phyloP scores from a whole-genome alignment of 1,140 invertebrate species.

The Drosophila gunungcola region DNA sequence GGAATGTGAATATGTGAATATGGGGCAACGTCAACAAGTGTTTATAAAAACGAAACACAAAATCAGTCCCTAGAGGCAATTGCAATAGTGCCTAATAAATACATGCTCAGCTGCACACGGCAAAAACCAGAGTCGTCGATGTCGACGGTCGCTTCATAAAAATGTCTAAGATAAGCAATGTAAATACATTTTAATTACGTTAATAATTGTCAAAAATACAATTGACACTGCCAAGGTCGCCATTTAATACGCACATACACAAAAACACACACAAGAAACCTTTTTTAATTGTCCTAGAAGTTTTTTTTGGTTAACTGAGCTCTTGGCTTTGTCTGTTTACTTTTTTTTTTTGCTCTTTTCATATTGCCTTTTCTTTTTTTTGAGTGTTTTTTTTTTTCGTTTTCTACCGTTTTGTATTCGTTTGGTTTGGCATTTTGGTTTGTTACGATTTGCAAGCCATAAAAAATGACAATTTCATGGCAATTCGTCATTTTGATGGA shows the following conservation, averaged over 20 bases:
- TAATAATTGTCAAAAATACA: conserved; percentile 83
- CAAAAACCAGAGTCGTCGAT: conserved; percentile 45
- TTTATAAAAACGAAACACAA: conserved; percentile 34
- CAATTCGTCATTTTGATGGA: conserved; percentile 64
- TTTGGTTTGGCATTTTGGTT: conserved; percentile 42
- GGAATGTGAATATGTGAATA: conserved; percentile 54
- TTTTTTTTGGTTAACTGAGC: conserved; percentile 43
- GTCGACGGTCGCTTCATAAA: conserved; percentile 65
- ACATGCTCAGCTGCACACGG: conserved; percentile 74
- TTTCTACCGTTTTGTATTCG: conserved; percentile 21
- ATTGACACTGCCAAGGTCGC: conserved; percentile 80
- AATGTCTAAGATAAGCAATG: conserved; percentile 72
- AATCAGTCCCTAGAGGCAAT: conserved; percentile 21
- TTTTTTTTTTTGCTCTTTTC: conserved; percentile 10
- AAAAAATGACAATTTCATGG: conserved; percentile 36
- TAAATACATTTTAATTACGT: conserved; percentile 84
- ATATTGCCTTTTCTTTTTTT: conserved; percentile 7
- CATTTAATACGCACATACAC: conserved; percentile 43
- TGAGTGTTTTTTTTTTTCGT: conserved; percentile 4
- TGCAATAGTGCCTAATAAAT: conserved; percentile 39
- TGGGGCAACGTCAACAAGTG: conserved; percentile 11
- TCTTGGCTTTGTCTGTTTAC: conserved; percentile 31
- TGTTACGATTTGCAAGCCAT: conserved; percentile 50
- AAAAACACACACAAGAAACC: conserved; percentile 35
- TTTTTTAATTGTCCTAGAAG: conserved; percentile 82